Evolutionary conservation across 1,140 invertebrate species (phyloP).

Genomic region (Sycophila sp.): DNA sequence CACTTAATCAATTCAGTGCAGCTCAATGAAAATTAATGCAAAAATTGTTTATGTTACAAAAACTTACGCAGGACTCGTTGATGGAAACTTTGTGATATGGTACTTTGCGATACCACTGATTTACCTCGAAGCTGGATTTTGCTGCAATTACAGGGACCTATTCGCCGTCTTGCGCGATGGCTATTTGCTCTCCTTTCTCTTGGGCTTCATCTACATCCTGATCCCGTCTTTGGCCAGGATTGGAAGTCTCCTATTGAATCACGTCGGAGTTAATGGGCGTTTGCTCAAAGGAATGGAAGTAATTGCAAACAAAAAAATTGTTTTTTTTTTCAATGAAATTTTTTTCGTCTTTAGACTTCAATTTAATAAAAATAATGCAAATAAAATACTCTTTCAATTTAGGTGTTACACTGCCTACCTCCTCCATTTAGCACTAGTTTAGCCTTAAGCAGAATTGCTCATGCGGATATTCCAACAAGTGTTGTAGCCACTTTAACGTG

Average conservation of each 20-base stretch:
- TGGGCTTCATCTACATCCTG: slow-evolving; percentile 58
- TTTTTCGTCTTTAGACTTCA: neutral
- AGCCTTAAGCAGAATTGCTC: slow-evolving; percentile 55
- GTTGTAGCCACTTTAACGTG: slow-evolving; percentile 58
- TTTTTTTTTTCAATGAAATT: neutral
- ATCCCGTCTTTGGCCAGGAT: slow-evolving; percentile 56
- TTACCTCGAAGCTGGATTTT: slow-evolving; percentile 60
- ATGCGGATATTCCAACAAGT: slow-evolving; percentile 60
- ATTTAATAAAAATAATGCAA: slow-evolving; percentile 19
- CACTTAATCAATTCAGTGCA: neutral
- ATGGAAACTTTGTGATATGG: slow-evolving; percentile 58
- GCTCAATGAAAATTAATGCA: neutral
- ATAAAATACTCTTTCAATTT: slow-evolving; percentile 39
- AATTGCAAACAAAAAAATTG: slow-evolving; percentile 38
- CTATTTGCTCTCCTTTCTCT: slow-evolving; percentile 54
- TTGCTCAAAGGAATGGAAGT: slow-evolving; percentile 64
- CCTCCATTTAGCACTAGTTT: slow-evolving; percentile 61
- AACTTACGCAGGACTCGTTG: slow-evolving; percentile 51
- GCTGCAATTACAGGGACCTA: slow-evolving; percentile 52
- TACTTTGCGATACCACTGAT: slow-evolving; percentile 60
- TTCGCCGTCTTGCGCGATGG: slow-evolving; percentile 51
- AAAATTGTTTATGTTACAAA: slow-evolving; percentile 8
- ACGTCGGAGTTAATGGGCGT: slow-evolving; percentile 55
- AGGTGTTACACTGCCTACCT: slow-evolving; percentile 64
- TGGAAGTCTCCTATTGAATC: slow-evolving; percentile 50